These are phyloP conservation scores for Spea hammondii DNA, from an alignment of 2,797 vertebrate genomes.

Conservation along the genomic window DNA sequence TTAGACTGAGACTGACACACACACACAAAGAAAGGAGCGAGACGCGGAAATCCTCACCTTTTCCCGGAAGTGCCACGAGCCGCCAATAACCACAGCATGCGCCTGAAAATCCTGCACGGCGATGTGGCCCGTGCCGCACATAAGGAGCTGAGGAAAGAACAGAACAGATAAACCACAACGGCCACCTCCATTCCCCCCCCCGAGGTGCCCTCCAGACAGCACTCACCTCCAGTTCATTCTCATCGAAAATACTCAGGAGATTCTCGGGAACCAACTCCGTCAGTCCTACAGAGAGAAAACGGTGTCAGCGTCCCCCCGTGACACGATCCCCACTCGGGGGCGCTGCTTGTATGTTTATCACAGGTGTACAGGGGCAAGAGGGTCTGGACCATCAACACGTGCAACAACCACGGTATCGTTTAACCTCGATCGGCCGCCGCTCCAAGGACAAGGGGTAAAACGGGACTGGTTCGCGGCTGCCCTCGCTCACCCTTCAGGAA, in stretches of 20 bases:
- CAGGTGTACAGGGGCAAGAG: no score
- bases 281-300: constrained; percentile 75
- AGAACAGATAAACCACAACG: neutral
- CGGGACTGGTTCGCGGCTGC: no score
- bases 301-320: no score
- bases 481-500: constrained; percentile 90
- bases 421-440: no score
- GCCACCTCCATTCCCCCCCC: no score
- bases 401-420: no score
- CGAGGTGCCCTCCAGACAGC: no score
- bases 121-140: constrained; percentile 97
- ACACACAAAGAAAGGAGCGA: neutral
- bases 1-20: no score
- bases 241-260: constrained; percentile 97
- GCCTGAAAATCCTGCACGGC: constrained; percentile 97
- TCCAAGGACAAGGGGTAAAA: no score
- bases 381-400: no score
- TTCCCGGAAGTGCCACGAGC: constrained; percentile 97
- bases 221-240: constrained; percentile 95
- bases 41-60: constrained; percentile 71
- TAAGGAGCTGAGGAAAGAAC: constrained; percentile 79
- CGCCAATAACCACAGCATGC: constrained; percentile 94
- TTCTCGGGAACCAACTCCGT: constrained; percentile 98
- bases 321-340: no score
- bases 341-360: no score